Percentiles rank a stretch among this genome's conserved stretches.
Conservation (phyloP, 1,140 invertebrate species). For the Drosophila parabipectinata region DNA sequence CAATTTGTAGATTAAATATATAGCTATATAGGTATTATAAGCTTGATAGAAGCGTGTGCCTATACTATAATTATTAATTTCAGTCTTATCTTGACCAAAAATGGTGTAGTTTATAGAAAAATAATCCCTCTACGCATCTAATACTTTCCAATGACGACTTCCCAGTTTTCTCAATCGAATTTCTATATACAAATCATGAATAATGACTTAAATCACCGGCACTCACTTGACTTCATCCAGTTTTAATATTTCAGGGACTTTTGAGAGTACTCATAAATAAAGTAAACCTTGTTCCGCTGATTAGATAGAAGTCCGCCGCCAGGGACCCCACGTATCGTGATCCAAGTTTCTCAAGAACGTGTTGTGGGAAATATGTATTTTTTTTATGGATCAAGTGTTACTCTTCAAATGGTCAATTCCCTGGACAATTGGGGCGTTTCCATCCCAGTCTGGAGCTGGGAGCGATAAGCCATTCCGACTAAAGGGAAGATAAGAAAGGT, state of each 20-base stretch:
- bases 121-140: background rate
- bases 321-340: constrained; percentile 21
- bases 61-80: too few species aligned
- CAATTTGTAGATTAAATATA: too few species aligned
- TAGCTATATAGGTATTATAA: too few species aligned
- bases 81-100: background rate
- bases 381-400: constrained; percentile 10
- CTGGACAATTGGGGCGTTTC: constrained; percentile 45
- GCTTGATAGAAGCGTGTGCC: too few species aligned
- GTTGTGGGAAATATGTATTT: background rate
- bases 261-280: constrained; percentile 19
- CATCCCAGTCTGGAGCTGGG: constrained; percentile 7
- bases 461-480: constrained; percentile 36
- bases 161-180: background rate
- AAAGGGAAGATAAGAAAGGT: constrained; percentile 46
- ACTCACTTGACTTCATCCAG: background rate
- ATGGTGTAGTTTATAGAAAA: background rate
- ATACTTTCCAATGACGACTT: background rate
- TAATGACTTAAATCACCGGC: background rate
- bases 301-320: constrained; percentile 16
- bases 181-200: background rate
- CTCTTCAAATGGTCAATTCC: constrained; percentile 33
- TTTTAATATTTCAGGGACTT: background rate
- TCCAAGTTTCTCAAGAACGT: constrained; percentile 19
- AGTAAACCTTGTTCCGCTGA: constrained; percentile 2